Base-by-base conservation (phyloP, 2,113 vertebrate species). In the Camelus bactrianus region DNA sequence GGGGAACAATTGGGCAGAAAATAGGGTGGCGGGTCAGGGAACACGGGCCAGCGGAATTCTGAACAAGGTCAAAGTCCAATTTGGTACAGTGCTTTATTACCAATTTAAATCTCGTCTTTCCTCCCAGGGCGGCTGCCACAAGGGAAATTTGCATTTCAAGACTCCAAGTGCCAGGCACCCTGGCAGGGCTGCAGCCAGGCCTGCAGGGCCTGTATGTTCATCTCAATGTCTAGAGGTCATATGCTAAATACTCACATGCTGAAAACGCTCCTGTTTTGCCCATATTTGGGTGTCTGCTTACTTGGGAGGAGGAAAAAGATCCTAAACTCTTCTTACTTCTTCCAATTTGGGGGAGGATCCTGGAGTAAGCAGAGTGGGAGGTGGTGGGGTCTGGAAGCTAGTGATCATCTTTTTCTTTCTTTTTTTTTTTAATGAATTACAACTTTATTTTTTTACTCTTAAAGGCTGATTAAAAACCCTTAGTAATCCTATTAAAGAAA, bases 41-140 rank as follows among this genome's bases (percentile, higher is more conserved):
- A 96, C 93, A 91, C 4, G 82, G 91, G 93, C 94, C 95, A 96
- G 67, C 38, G 77, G 69, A 75, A 89, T 96, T 96, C 96, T 96
- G 96, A 96, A 64, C 30, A 56, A 97, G 94, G 97, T 96, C 91
- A 95, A 89, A 93, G 91, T 94, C 89, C 89, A 83, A 69, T 95
- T 91, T 84, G 91, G 94, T 95, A 91, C 81, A 93, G 96, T n/a
- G 86, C 91, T 97, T 97, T 95, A 96, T 94, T 97, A 75, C 97
- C 98, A 95, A 96, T 97, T 97, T 97, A 97, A 98, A 93, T 93
- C 93, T 91, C 79, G 0, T 97, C 93, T 80, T 95, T 93, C 65
- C 92, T 96, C 70, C 77, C 19, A 16, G 75, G 96, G 80, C 2
- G 19, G 48, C 92, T 92, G 86, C 70, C 54, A 11, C 70, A 54